Evolutionary conservation across 2,113 vertebrate species (phyloP).

Genomic region (Copsychus sechellarum): DNA sequence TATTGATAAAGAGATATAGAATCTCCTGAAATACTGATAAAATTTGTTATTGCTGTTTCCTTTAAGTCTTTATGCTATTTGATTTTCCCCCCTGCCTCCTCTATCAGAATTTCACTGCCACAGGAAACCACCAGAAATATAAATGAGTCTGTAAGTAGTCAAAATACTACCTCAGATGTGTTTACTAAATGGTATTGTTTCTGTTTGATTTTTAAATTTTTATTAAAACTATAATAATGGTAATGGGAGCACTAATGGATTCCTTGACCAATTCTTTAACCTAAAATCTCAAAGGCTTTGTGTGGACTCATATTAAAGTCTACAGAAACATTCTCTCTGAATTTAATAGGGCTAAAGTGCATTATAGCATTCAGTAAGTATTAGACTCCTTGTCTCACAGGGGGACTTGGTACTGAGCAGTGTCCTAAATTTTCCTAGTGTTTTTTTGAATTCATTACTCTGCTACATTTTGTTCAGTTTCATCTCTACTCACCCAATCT

Average conservation of each 20-base stretch:
- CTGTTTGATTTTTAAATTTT: neutral
- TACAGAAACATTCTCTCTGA: neutral
- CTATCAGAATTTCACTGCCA: neutral
- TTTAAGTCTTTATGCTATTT: neutral
- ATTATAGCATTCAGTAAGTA: neutral
- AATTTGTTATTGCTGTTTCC: neutral
- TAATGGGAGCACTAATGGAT: neutral
- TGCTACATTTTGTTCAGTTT: neutral
- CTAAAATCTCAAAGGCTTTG: neutral
- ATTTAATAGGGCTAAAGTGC: neutral
- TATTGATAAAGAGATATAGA: neutral
- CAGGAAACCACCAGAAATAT: constrained; percentile 3
- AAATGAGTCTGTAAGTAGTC: neutral
- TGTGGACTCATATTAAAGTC: neutral
- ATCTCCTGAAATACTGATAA: neutral
- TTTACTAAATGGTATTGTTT: constrained; percentile 1
- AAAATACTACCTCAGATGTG: neutral
- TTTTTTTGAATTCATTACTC: neutral
- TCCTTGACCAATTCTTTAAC: neutral
- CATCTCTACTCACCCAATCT: neutral
- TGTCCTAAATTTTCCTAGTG: neutral
- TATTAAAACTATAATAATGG: neutral
- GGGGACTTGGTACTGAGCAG: neutral
- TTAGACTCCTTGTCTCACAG: neutral
- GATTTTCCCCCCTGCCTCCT: neutral